Evolutionary conservation across 2,113 vertebrate species (phyloP).

Genomic region (Myotis davidii): DNA sequence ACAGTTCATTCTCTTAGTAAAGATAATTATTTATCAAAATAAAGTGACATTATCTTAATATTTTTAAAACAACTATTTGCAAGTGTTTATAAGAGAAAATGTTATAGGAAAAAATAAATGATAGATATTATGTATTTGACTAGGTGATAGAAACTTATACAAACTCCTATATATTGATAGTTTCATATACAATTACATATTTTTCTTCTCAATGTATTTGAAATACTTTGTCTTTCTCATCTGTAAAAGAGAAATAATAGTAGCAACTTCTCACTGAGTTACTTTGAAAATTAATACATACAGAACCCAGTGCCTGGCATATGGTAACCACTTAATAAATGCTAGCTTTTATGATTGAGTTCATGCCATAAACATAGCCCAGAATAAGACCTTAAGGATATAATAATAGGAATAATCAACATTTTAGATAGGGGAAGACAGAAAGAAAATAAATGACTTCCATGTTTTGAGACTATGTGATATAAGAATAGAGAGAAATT

Average conservation of each 20-base stretch:
- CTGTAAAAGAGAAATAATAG: neutral
- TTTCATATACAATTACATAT: neutral
- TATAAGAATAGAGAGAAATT: neutral
- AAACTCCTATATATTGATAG: neutral
- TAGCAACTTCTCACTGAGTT: neutral
- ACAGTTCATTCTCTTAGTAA: constrained; percentile 8
- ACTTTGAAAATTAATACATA: constrained; percentile 30
- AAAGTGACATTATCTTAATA: constrained; percentile 24
- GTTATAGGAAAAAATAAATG: neutral
- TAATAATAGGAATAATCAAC: neutral
- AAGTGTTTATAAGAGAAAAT: constrained; percentile 17
- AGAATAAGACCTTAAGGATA: neutral
- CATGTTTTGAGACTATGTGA: neutral
- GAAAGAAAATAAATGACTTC: constrained; percentile 21
- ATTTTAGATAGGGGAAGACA: neutral
- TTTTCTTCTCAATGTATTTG: neutral
- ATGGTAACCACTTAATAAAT: neutral
- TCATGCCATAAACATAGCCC: neutral
- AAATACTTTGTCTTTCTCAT: neutral
- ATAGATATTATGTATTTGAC: neutral
- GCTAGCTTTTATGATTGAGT: neutral
- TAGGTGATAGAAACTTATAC: neutral
- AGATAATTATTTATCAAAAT: constrained; percentile 24
- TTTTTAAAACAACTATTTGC: constrained; percentile 5
- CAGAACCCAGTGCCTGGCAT: neutral